Percentiles rank a stretch among this genome's conserved stretches.
Conservation (phyloP, 1,140 invertebrate genomes). For the Temnothorax longispinosus region DNA sequence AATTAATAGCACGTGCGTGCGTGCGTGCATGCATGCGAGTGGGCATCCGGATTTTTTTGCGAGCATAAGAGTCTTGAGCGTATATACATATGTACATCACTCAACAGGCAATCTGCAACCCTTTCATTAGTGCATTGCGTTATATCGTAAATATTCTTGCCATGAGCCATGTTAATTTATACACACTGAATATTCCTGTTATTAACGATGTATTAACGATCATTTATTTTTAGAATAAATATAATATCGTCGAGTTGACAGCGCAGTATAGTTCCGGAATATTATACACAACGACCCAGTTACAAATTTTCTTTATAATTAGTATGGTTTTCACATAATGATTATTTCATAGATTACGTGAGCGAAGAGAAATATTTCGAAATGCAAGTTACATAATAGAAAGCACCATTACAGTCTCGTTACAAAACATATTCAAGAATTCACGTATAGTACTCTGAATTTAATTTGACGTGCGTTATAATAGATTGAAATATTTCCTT, state of each 20-base stretch:
- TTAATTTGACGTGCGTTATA: background rate
- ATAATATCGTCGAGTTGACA: background rate
- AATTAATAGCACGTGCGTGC: conserved; percentile 39
- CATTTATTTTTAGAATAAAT: conserved; percentile 31
- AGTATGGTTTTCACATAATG: background rate
- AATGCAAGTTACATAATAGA: background rate
- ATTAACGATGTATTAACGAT: background rate
- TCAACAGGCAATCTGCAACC: background rate
- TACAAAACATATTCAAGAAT: background rate
- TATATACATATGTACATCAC: background rate
- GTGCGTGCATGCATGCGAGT: background rate
- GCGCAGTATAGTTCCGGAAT: background rate
- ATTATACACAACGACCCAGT: background rate
- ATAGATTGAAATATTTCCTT: conserved; percentile 8
- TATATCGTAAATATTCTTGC: background rate
- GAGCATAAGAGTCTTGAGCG: background rate
- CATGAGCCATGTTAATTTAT: background rate
- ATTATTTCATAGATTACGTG: background rate
- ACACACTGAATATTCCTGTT: background rate
- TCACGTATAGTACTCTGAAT: background rate
- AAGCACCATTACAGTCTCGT: background rate
- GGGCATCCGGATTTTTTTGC: conserved; percentile 27
- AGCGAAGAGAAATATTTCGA: background rate
- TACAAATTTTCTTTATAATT: background rate
- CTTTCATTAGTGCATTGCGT: conserved; percentile 2